A percentile compares a stretch with the other conserved stretches of the same genome.
Conservation (phyloP, 2,888 invertebrate genomes). For the Fabriciana adippe region DNA sequence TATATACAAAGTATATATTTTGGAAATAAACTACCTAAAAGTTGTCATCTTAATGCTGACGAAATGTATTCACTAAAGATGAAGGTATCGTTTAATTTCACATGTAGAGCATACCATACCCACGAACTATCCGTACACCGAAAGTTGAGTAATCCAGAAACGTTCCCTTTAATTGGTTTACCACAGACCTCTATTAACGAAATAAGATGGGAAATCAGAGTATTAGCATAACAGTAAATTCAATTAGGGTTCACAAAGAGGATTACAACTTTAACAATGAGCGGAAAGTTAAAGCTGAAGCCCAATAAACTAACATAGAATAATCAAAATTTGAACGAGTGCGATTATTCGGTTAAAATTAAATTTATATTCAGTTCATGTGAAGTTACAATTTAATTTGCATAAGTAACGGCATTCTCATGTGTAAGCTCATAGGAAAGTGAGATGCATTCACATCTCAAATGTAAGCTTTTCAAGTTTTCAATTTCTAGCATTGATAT, state of each 20-base stretch:
- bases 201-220: conserved; percentile 82
- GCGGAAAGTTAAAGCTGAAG: conserved; percentile 74
- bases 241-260: conserved; percentile 82
- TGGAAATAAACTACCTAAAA: no score
- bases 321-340: conserved; percentile 77
- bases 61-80: conserved; percentile 8
- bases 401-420: background rate
- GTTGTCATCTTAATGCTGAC: background rate
- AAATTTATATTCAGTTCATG: conserved; percentile 56
- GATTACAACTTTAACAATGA: conserved; percentile 82
- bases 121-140: conserved; percentile 68
- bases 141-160: conserved; percentile 79
- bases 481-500: no score
- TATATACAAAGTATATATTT: no score
- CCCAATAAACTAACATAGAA: conserved; percentile 74
- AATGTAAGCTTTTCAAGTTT: background rate
- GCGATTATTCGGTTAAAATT: conserved; percentile 67
- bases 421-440: background rate
- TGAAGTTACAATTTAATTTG: conserved; percentile 17
- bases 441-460: background rate
- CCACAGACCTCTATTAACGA: conserved; percentile 81
- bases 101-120: conserved; percentile 52
- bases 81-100: conserved; percentile 51
- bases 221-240: conserved; percentile 83
- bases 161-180: conserved; percentile 80